Conservation (phyloP, 1,140 invertebrate genomes). For the Rhopalosiphum padi region DNA sequence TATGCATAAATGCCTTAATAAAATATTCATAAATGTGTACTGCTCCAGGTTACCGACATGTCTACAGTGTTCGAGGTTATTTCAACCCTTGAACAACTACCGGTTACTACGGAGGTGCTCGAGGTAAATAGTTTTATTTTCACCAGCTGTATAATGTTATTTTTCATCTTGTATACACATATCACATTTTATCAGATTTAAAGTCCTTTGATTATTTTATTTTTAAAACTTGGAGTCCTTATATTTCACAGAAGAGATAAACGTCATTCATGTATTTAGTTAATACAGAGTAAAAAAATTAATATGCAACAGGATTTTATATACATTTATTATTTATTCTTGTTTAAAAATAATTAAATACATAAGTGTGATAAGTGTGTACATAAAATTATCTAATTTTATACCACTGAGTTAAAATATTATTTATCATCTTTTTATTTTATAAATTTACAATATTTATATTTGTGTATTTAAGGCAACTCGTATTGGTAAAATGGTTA, state of each 20-base stretch:
- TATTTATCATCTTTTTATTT: neutral
- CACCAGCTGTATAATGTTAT: neutral
- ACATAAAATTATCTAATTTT: neutral
- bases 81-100: constrained; percentile 87
- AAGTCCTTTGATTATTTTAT: neutral
- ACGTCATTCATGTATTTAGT: neutral
- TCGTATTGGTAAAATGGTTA: constrained; percentile 92
- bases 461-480: constrained; percentile 70
- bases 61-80: constrained; percentile 89
- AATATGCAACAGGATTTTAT: neutral
- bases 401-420: neutral
- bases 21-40: constrained; percentile 14
- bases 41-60: constrained; percentile 90
- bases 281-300: neutral
- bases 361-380: neutral
- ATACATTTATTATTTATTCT: neutral
- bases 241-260: neutral
- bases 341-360: neutral
- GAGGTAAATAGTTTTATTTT: constrained; percentile 72
- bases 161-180: neutral
- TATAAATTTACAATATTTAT: constrained; percentile 32
- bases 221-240: neutral
- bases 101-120: constrained; percentile 92
- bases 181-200: neutral
- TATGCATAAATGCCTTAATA: neutral